These are phyloP conservation scores for Solenopsis invicta DNA, from an alignment of 1,140 invertebrate species.

Conservation along the genomic window DNA sequence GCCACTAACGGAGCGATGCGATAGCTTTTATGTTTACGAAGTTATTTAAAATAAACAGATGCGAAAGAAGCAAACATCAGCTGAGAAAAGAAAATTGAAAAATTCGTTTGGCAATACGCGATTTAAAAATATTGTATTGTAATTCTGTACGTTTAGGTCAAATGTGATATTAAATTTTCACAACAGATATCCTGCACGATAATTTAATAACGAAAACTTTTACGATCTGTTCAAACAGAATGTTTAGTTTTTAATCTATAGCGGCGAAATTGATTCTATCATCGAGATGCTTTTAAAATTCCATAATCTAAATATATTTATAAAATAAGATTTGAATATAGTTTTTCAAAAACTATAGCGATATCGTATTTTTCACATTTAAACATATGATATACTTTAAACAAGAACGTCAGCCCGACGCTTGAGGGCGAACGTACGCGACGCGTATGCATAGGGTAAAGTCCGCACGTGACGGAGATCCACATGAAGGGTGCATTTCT, in stretches of 20 bases:
- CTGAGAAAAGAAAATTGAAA: not conserved
- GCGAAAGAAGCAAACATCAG: conserved; percentile 26
- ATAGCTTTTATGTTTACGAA: conserved; percentile 20
- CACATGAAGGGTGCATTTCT: not conserved
- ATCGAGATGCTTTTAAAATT: not conserved
- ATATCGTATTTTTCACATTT: not conserved
- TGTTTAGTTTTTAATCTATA: not conserved
- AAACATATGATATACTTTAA: not conserved
- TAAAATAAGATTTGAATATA: not conserved
- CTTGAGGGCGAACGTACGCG: conserved; percentile 17
- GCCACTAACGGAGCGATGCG: conserved; percentile 32
- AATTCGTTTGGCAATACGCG: not conserved
- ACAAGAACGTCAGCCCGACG: conserved; percentile 4
- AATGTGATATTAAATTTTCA: not conserved
- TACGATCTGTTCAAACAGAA: not conserved
- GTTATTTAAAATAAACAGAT: conserved; percentile 44
- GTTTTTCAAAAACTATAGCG: not conserved
- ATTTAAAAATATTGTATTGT: not conserved
- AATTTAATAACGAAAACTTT: not conserved
- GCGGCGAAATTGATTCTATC: not conserved
- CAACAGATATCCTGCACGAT: not conserved
- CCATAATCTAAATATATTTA: not conserved
- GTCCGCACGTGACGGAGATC: conserved; percentile 30
- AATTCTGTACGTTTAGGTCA: conserved; percentile 13
- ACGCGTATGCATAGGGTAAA: conserved; percentile 33